These are phyloP conservation scores for Pseudorectes ferrugineus DNA, from an alignment of 2,113 vertebrate species.

Conservation along the genomic window DNA sequence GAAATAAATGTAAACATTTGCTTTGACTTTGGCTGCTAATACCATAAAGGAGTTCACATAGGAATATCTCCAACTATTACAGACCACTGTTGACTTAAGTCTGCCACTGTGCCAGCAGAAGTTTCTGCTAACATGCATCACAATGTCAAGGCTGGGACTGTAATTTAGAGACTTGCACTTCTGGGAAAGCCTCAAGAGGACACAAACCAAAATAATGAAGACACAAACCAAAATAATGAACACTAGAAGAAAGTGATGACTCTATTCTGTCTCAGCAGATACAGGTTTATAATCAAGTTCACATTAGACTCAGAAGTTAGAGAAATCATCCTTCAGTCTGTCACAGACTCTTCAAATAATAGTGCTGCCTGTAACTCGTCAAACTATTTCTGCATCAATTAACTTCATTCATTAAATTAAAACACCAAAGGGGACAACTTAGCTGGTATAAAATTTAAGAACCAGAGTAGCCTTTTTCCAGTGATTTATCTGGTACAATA, in stretches of 20 bases:
- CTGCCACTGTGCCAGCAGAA: background rate
- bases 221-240: slow-evolving; percentile 3
- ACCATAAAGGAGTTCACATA: background rate
- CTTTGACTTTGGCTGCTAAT: background rate
- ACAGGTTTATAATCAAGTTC: background rate
- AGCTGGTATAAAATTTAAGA: background rate
- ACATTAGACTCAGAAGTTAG: background rate
- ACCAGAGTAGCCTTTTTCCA: background rate
- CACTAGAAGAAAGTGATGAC: background rate
- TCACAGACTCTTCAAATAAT: background rate
- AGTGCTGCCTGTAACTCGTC: background rate
- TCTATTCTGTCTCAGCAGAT: background rate
- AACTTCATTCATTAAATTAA: slow-evolving; percentile 41
- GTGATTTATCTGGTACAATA: background rate
- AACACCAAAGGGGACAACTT: slow-evolving; percentile 12
- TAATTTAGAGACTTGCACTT: background rate
- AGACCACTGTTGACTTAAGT: background rate
- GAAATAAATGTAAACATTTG: background rate
- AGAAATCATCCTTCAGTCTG: background rate
- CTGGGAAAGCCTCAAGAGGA: background rate
- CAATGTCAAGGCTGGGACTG: background rate
- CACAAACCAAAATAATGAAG: slow-evolving; percentile 3
- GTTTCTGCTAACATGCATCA: background rate
- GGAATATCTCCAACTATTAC: background rate
- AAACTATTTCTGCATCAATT: slow-evolving; percentile 41